phyloP scores from a whole-genome alignment of 2,888 invertebrate species.

The Euplagia quadripunctaria region DNA sequence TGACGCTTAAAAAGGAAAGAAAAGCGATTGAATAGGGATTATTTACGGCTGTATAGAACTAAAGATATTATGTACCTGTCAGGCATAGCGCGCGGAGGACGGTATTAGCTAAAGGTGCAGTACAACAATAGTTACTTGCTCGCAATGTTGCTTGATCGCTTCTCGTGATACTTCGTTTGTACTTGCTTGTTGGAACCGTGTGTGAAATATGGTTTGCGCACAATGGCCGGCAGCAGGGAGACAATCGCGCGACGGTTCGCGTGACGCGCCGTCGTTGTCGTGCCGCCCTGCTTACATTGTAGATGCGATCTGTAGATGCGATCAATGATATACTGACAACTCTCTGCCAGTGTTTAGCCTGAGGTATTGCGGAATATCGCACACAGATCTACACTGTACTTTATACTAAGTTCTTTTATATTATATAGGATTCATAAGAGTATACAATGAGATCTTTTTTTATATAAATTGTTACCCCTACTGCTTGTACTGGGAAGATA shows the following conservation, averaged over 20 bases:
- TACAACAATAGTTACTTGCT: conserved; percentile 25
- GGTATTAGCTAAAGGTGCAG: conserved; percentile 25
- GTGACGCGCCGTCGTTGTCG: conserved; percentile 24
- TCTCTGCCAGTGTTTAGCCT: conserved; percentile 1
- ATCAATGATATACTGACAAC: conserved; percentile 12
- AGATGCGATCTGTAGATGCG: conserved; percentile 40
- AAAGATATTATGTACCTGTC: conserved; percentile 25
- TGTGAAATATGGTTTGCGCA: conserved; percentile 19
- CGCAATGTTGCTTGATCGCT: no score
- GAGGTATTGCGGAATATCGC: conserved; percentile 8
- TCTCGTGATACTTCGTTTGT: conserved; percentile 41
- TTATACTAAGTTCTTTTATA: background rate
- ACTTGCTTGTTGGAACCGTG: conserved; percentile 13
- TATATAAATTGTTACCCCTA: no score
- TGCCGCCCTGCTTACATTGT: conserved; percentile 11
- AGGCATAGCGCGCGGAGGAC: background rate
- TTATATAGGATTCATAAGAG: background rate
- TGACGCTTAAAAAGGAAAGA: conserved; percentile 12
- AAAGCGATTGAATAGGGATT: conserved; percentile 13
- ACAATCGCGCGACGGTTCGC: conserved; percentile 30
- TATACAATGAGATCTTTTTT: background rate
- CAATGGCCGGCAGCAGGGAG: conserved; percentile 30
- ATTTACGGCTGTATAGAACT: conserved; percentile 16
- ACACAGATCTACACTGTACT: background rate
- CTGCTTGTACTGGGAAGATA: background rate